A percentile compares a stretch with the other conserved stretches of the same genome.
These are phyloP conservation scores for Empis stercorea DNA, from an alignment of 2,888 invertebrate genomes.

Conservation along the genomic window DNA sequence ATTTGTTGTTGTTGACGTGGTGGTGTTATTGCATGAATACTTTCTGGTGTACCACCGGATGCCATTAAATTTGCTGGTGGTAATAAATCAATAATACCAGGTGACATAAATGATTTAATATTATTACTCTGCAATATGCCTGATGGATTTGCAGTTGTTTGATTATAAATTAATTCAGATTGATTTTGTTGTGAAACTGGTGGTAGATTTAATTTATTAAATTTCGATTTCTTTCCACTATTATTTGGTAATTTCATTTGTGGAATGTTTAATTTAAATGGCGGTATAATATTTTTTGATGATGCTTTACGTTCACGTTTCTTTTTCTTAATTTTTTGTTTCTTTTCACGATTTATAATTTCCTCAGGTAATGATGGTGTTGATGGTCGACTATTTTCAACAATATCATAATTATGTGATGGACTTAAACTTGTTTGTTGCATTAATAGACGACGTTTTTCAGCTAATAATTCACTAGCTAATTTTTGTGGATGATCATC, in stretches of 20 bases:
- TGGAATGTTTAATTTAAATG: slow-evolving; percentile 49
- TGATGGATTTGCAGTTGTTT: slow-evolving; percentile 36
- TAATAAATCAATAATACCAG: neutral
- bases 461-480: slow-evolving; percentile 57
- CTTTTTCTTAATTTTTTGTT: slow-evolving; percentile 51
- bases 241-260: slow-evolving; percentile 23
- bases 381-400: slow-evolving; percentile 49
- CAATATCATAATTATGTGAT: slow-evolving; percentile 45
- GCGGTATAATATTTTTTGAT: slow-evolving; percentile 20
- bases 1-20: neutral
- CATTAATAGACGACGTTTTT: slow-evolving; percentile 59
- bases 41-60: too few species aligned
- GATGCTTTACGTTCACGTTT: slow-evolving; percentile 48
- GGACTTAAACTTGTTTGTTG: slow-evolving; percentile 49
- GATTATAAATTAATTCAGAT: too few species aligned
- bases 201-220: slow-evolving; percentile 11
- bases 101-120: neutral
- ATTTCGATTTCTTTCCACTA: neutral
- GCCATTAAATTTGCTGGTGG: neutral
- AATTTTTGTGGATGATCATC: slow-evolving; percentile 67
- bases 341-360: slow-evolving; percentile 29
- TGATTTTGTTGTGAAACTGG: neutral
- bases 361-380: slow-evolving; percentile 45
- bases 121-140: slow-evolving; percentile 21
- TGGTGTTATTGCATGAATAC: neutral